Base-by-base conservation (phyloP, 2,888 invertebrate species). In the Cephus nigrinus region DNA sequence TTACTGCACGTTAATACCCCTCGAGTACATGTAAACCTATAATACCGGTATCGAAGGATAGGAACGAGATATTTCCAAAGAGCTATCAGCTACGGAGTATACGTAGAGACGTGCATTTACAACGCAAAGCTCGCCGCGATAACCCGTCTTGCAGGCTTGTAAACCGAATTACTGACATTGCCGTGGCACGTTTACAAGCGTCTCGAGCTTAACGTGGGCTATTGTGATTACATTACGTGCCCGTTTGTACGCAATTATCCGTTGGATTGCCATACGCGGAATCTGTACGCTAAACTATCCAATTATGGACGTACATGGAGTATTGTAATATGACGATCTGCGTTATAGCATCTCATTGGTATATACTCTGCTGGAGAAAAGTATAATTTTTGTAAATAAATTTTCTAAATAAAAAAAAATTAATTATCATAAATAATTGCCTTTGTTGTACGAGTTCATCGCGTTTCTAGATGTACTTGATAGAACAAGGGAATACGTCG, bases 141-240 rank as follows among this genome's bases (percentile, higher is more conserved):
- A 55, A 69, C 71, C 69, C 69, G n/a, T 69, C 40, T 71, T 40
- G 35, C 68, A 55, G 36, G 73, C 73, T 31, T 40, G 33, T 73
- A 75, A 84, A 84, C 83, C 80, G 84, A 86, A 86, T 86, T 86
- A 86, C 84, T 82, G 79, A 84, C 82, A 86, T 83, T 84, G 84
- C 81, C 81, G 81, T 79, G 76, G 78, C 77, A 82, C 82, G 85
- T 82, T 86, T 84, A 82, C 84, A 83, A 83, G 84, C 82, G 81
- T 82, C 84, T 81, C 82, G 82, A 80, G 82, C 82, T 82, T 84
- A 83, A 78, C 80, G 79, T 68, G 74, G 81, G 82, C 84, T 85
- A 83, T 84, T 86, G 85, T 82, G 85, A 81, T 83, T 71, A 71
- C 71, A 71, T 55, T 71, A 71, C 33, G n/a, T 33, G 74, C 74